Evolutionary conservation across 2,888 invertebrate species (phyloP).

Genomic region (Platycheirus rosarum): DNA sequence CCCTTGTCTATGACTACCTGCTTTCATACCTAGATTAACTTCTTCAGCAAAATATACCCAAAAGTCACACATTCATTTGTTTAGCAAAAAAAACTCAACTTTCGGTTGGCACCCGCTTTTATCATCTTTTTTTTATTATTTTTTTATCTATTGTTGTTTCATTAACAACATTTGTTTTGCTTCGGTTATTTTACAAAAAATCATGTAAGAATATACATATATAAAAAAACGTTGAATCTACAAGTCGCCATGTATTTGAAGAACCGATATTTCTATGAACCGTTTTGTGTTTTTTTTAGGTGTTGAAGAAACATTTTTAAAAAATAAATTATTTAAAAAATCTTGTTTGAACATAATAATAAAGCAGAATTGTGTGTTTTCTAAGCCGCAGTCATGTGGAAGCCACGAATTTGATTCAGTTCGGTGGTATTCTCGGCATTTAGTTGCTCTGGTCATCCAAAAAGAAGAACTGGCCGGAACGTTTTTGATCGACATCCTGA

Average conservation of each 20-base stretch:
- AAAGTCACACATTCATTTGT: too few relatives aligned
- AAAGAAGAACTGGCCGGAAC: slow-evolving; percentile 99
- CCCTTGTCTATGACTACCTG: too few relatives aligned
- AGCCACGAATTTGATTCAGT: slow-evolving; percentile 18
- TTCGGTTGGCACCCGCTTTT: slow-evolving; percentile 24
- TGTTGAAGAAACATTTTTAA: slow-evolving; percentile 18
- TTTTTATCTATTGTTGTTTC: slow-evolving; percentile 9
- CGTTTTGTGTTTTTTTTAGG: slow-evolving; percentile 2
- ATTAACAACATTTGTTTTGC: slow-evolving; percentile 11
- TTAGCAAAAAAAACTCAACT: too few relatives aligned
- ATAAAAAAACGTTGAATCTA: slow-evolving; percentile 50
- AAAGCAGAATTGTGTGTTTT: slow-evolving; percentile 16
- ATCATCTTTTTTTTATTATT: neutral
- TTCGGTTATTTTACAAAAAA: slow-evolving; percentile 54
- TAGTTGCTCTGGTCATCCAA: slow-evolving; percentile 88
- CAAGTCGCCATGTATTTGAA: slow-evolving; percentile 17
- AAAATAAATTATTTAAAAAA: slow-evolving; percentile 43
- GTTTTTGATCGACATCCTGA: slow-evolving; percentile 98
- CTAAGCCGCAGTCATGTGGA: slow-evolving; percentile 41
- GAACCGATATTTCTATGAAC: slow-evolving; percentile 25
- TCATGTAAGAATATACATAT: slow-evolving; percentile 38
- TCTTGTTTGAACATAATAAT: slow-evolving; percentile 34
- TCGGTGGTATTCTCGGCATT: neutral
- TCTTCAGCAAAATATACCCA: too few relatives aligned
- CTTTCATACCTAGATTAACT: too few relatives aligned